Conservation (phyloP, 1,140 invertebrate species). For the Metaphire vulgaris region DNA sequence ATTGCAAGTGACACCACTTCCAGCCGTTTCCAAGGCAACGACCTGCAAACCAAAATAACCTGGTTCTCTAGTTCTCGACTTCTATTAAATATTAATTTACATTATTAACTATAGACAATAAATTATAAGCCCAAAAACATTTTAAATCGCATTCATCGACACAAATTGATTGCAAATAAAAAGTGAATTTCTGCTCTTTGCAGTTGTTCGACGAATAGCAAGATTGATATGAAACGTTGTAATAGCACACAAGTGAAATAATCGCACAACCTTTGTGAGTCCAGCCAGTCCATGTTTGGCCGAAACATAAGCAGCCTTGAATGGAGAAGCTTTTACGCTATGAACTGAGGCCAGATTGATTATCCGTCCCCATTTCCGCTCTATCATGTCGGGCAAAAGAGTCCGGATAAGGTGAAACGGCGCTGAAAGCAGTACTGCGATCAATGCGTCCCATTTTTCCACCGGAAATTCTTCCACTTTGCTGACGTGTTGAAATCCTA, state of each 20-base stretch:
- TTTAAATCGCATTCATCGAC: too few relatives aligned
- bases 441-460: slow-evolving; percentile 44
- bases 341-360: slow-evolving; percentile 48
- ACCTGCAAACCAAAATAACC: slow-evolving; percentile 28
- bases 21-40: slow-evolving; percentile 43
- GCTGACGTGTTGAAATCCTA: slow-evolving; percentile 43
- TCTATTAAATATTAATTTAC: background rate
- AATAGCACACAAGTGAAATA: background rate
- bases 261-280: slow-evolving; percentile 38
- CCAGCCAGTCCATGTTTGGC: slow-evolving; percentile 47
- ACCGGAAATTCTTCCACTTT: slow-evolving; percentile 42
- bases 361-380: slow-evolving; percentile 46
- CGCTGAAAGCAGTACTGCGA: slow-evolving; percentile 42
- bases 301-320: slow-evolving; percentile 46
- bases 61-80: too few relatives aligned
- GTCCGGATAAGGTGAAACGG: slow-evolving; percentile 42
- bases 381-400: slow-evolving; percentile 43
- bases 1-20: slow-evolving; percentile 46
- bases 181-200: too few relatives aligned
- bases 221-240: background rate
- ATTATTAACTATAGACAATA: too few relatives aligned
- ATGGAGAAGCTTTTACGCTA: slow-evolving; percentile 39
- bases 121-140: too few relatives aligned
- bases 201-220: slow-evolving; percentile 20
- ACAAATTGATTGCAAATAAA: too few relatives aligned